Percentiles rank a stretch among this genome's conserved stretches.
Evolutionary conservation across 2,113 vertebrate genomes (phyloP).

Genomic region (Dasyprocta punctata): DNA sequence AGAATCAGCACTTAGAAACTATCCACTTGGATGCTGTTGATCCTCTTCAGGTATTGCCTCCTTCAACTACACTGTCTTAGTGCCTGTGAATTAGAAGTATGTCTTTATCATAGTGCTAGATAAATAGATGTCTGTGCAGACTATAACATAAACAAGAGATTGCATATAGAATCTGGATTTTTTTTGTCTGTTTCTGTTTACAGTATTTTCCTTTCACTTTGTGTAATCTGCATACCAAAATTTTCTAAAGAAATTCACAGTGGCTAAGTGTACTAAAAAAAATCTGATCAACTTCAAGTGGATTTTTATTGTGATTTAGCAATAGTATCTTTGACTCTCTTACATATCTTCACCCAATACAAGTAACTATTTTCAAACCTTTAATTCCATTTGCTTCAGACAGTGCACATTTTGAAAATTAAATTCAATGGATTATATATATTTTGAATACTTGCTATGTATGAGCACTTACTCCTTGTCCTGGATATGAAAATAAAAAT

Average conservation of each 20-base stretch:
- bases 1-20: conserved; percentile 20
- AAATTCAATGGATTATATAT: background rate
- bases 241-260: background rate
- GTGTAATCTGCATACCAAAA: background rate
- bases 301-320: background rate
- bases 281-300: background rate
- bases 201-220: background rate
- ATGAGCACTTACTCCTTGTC: background rate
- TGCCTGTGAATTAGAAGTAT: background rate
- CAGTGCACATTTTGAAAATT: background rate
- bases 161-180: background rate
- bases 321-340: background rate
- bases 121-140: background rate
- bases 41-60: background rate
- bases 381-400: background rate
- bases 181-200: conserved; percentile 13
- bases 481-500: background rate
- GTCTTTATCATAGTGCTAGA: background rate
- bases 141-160: background rate
- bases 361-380: background rate
- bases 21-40: background rate
- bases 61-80: background rate
- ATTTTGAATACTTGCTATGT: background rate
- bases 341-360: background rate
- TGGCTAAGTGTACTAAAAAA: background rate